Evolutionary conservation across 2,797 vertebrate genomes (phyloP), one percentile per base, ranked within the genome.

Genomic region (Sebastiscus tertius): DNA sequence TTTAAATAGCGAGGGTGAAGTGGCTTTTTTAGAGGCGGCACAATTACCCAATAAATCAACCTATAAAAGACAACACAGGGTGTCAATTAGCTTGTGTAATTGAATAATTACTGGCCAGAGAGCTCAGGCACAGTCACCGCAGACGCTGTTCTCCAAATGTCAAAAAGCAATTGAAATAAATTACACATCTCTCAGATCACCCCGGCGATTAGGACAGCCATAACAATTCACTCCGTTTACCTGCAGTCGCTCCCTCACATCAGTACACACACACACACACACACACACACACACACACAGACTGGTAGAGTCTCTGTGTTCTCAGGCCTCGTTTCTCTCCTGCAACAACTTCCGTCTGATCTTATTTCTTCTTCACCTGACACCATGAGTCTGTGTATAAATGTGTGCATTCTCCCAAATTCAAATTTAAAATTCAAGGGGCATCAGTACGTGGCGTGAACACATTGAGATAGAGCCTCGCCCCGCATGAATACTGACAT

Each of bases 81-180:
- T 95, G 96, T 97, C 96, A 96, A 90, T 93, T 93, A 92, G 84
- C 73, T 96, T 96, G 96, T 95, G 86, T 98, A 97, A 98, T 97
- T 97, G 96, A 97, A 98, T 97, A 97, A 98, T 98, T 97, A 97
- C 96, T 96, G 97, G 94, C 96, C 96, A 96, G 94, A 95, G 95
- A 95, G 93, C 93, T 95, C 92, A 92, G 86, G 83, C 89, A 95
- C 95, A 93, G 95, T 95, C 95, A 96, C 97, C 94, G 95, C 95
- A 94, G 92, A 93, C 95, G 94, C 96, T 90, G 95, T 96, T 97
- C 96, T 94, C 95, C 95, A 97, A 97, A 97, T 97, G 97, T 98
- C 97, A 97, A 96, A 97, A 97, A 97, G 96, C 97, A 96, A 96
- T 97, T 97, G 96, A 97, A 97, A 97, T 96, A 95, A 97, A 97